Evolutionary conservation across 2,113 vertebrate genomes (phyloP).

Genomic region (Zosterops borbonicus): DNA sequence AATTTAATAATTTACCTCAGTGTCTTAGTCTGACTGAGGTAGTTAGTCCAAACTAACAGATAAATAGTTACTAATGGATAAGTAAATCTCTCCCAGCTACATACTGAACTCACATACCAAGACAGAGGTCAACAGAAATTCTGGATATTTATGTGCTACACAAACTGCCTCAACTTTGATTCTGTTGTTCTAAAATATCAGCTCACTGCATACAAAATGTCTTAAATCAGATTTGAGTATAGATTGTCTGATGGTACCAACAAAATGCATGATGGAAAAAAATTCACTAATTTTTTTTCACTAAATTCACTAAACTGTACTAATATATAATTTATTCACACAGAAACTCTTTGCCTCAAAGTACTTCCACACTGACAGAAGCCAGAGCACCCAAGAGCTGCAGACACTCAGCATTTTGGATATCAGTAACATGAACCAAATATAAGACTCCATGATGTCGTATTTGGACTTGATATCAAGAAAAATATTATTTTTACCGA

Average conservation of each 20-base stretch:
- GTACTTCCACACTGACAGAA: not conserved
- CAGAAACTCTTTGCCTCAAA: not conserved
- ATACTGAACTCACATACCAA: not conserved
- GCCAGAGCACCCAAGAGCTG: not conserved
- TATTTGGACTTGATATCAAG: not conserved
- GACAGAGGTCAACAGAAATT: not conserved
- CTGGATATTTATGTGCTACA: not conserved
- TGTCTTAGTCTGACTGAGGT: not conserved
- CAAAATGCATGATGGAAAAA: not conserved
- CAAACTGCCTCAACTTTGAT: not conserved
- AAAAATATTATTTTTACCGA: not conserved
- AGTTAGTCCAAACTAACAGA: not conserved
- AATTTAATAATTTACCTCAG: not conserved
- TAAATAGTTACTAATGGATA: not conserved
- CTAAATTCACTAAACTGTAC: not conserved
- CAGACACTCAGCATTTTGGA: not conserved
- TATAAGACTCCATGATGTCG: rapidly evolving
- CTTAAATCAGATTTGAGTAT: not conserved
- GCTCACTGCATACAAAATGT: not conserved
- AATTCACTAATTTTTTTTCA: too few relatives aligned
- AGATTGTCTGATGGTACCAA: not conserved
- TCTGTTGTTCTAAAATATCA: not conserved
- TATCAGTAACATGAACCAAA: not conserved
- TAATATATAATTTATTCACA: not conserved
- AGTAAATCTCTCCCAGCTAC: not conserved